Conservation (phyloP, 2,888 invertebrate species). For the Nesidiocoris tenuis region DNA sequence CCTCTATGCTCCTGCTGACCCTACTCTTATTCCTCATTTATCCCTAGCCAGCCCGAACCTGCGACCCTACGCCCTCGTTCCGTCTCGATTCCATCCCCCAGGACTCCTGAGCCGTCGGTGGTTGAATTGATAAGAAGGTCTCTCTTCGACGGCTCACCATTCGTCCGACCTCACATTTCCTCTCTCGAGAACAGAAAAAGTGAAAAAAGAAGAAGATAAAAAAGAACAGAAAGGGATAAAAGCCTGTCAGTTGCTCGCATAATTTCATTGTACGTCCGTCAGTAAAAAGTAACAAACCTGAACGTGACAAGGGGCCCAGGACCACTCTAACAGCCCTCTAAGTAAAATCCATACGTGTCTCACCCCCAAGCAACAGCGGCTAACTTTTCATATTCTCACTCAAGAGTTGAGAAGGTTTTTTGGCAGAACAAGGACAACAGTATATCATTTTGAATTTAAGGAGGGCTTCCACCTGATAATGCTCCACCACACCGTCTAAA, state of each 20-base stretch:
- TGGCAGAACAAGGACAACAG: background rate
- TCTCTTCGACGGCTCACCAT: background rate
- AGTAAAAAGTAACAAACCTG: background rate
- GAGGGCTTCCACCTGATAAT: background rate
- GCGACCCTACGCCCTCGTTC: background rate
- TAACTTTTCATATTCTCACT: background rate
- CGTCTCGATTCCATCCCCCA: background rate
- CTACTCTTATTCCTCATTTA: background rate
- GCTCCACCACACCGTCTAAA: too few species aligned
- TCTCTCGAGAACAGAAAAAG: background rate
- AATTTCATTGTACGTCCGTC: background rate
- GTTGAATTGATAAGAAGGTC: background rate
- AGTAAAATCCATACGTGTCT: background rate
- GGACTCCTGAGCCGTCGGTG: background rate
- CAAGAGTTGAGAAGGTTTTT: background rate
- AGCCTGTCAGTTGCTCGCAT: background rate
- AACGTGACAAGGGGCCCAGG: background rate
- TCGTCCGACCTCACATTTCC: background rate
- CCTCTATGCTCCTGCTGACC: background rate
- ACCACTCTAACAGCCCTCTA: background rate
- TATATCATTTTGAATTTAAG: background rate
- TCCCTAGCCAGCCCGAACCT: background rate
- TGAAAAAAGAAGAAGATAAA: background rate
- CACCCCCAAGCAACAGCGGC: background rate
- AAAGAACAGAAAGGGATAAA: background rate